These are phyloP conservation scores for Bradypodion pumilum DNA, from an alignment of 2,797 vertebrate species.

Conservation along the genomic window DNA sequence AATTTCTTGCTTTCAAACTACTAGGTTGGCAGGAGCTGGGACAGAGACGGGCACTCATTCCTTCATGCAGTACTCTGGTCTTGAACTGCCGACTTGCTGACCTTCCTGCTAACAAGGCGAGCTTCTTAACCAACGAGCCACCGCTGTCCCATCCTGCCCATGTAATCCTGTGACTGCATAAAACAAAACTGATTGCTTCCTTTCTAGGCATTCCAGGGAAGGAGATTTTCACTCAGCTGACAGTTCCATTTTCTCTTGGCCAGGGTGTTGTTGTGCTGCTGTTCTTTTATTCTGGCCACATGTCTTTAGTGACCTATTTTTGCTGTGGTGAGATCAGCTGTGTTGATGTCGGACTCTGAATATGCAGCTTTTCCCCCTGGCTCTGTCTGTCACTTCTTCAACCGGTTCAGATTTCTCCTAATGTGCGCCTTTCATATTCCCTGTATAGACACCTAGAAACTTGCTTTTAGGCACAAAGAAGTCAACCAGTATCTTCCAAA, in stretches of 20 bases:
- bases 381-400: constrained; percentile 32
- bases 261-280: too few relatives aligned
- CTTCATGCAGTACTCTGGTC: too few relatives aligned
- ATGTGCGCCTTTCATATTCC: not conserved
- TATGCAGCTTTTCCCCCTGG: constrained; percentile 69
- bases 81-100: too few relatives aligned
- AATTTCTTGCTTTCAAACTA: too few relatives aligned
- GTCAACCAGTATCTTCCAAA: too few relatives aligned
- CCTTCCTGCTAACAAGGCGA: too few relatives aligned
- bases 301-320: constrained; percentile 79
- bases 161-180: constrained; percentile 50
- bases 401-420: constrained; percentile 32
- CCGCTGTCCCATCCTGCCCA: constrained; percentile 33
- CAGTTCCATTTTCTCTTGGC: constrained; percentile 58
- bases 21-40: too few relatives aligned
- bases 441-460: not conserved
- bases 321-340: constrained; percentile 65
- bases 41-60: too few relatives aligned
- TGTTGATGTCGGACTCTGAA: constrained; percentile 65
- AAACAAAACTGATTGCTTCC: constrained; percentile 62
- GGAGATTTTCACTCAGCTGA: constrained; percentile 56
- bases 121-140: too few relatives aligned
- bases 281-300: constrained; percentile 68
- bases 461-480: constrained; percentile 5
- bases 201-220: constrained; percentile 58